phyloP scores from a whole-genome alignment of 2,113 vertebrate genomes.

The Eolophus roseicapilla region DNA sequence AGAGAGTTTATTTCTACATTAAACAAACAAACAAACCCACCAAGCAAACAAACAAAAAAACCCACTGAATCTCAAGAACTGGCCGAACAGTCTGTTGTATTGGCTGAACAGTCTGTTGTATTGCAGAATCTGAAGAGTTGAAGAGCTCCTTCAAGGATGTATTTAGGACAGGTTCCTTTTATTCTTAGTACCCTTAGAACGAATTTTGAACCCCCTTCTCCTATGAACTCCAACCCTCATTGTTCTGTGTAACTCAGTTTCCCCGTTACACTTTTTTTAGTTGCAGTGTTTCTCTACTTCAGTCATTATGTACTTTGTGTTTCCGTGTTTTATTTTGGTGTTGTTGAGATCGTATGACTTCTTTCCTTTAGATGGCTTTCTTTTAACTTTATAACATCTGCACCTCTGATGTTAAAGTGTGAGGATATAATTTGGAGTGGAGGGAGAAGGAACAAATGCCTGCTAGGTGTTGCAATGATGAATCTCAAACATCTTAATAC shows the following conservation, averaged over 20 bases:
- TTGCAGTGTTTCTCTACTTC: neutral
- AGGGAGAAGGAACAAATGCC: neutral
- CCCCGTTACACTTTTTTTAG: neutral
- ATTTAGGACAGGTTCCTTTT: neutral
- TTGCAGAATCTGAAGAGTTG: neutral
- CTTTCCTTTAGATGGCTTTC: neutral
- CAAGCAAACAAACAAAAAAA: neutral
- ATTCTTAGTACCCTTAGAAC: neutral
- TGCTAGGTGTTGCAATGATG: neutral
- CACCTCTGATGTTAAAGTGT: neutral
- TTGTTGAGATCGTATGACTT: neutral
- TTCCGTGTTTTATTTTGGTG: neutral
- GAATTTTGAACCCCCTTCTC: neutral
- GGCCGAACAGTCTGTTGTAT: neutral
- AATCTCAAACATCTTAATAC: neutral
- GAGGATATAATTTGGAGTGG: neutral
- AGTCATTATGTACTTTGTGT: neutral
- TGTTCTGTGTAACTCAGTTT: neutral
- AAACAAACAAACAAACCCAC: neutral
- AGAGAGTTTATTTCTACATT: neutral
- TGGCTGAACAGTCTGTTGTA: neutral
- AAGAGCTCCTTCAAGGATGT: neutral
- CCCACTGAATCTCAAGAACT: neutral
- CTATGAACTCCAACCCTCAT: neutral
- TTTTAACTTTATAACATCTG: neutral